Percentiles rank a stretch among this genome's conserved stretches.
phyloP scores from a whole-genome alignment of 2,888 invertebrate species.

The Drosophila subsilvestris region DNA sequence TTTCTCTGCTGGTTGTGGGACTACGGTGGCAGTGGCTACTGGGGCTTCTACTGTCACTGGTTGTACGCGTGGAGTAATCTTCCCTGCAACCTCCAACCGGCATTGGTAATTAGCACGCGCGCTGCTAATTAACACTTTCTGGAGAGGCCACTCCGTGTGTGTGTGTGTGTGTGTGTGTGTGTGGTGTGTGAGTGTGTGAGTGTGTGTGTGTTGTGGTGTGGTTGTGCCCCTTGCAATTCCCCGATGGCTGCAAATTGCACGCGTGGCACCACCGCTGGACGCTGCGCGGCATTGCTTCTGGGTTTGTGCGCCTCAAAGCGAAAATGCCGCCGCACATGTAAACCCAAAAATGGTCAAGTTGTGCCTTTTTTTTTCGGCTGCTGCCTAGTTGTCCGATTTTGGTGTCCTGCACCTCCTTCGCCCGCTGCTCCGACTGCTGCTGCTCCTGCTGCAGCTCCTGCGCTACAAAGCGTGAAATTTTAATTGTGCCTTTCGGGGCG shows the following conservation, averaged over 20 bases:
- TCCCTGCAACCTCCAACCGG: constrained; percentile 23
- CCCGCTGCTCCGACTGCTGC: constrained; percentile 5
- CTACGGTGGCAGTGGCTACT: constrained; percentile 5
- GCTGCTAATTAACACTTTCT: constrained; percentile 65
- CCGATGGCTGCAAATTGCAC: constrained; percentile 60
- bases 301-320: constrained; percentile 59
- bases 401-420: constrained; percentile 39
- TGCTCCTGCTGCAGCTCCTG: constrained; percentile 2
- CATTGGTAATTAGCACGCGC: constrained; percentile 70
- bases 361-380: constrained; percentile 28
- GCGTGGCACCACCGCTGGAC: constrained; percentile 53
- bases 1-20: constrained; percentile 8
- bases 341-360: constrained; percentile 64
- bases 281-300: constrained; percentile 30
- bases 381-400: constrained; percentile 60
- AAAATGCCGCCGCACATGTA: constrained; percentile 69
- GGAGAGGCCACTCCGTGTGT: constrained; percentile 24
- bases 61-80: constrained; percentile 19
- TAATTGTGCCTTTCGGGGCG: constrained; percentile 79
- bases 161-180: neutral
- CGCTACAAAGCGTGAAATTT: constrained; percentile 71
- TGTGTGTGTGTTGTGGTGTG: constrained; percentile 33
- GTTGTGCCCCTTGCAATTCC: constrained; percentile 51
- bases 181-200: constrained; percentile 28
- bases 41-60: constrained; percentile 24